Evolutionary conservation across 2,797 vertebrate genomes (phyloP).

Genomic region (Sternotherus odoratus): DNA sequence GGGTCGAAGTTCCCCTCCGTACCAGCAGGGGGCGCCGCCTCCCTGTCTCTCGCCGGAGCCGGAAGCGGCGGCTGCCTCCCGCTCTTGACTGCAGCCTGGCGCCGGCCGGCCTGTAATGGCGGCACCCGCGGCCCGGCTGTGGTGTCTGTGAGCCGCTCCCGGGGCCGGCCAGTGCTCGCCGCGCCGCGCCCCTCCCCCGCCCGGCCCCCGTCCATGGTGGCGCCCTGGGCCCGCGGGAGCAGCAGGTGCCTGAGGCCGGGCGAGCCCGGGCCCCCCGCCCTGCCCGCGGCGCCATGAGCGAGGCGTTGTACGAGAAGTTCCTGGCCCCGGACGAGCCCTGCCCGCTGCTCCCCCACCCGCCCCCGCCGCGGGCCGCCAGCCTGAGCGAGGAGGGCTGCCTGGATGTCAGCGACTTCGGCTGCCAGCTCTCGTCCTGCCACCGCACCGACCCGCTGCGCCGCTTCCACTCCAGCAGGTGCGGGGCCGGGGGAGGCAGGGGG

Average conservation of each 20-base stretch:
- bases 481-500: not conserved
- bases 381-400: slow-evolving; percentile 91
- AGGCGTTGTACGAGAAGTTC: slow-evolving; percentile 94
- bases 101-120: not conserved
- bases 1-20: slow-evolving; percentile 39
- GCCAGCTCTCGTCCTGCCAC: slow-evolving; percentile 95
- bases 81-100: too few species aligned
- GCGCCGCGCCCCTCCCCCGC: not conserved
- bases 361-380: slow-evolving; percentile 88
- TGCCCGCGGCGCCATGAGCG: slow-evolving; percentile 81
- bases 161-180: not conserved
- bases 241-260: not conserved
- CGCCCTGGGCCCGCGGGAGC: not conserved
- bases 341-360: slow-evolving; percentile 87
- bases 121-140: not conserved
- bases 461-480: slow-evolving; percentile 93
- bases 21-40: slow-evolving; percentile 54
- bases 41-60: not conserved
- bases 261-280: too few species aligned
- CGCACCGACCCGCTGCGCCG: slow-evolving; percentile 94
- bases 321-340: slow-evolving; percentile 94
- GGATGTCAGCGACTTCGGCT: slow-evolving; percentile 96
- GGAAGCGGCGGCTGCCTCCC: not conserved
- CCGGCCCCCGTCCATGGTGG: slow-evolving; percentile 43
- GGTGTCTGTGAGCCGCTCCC: not conserved